These are phyloP conservation scores for Pyrgilauda ruficollis DNA, from an alignment of 2,113 vertebrate genomes.

Conservation along the genomic window DNA sequence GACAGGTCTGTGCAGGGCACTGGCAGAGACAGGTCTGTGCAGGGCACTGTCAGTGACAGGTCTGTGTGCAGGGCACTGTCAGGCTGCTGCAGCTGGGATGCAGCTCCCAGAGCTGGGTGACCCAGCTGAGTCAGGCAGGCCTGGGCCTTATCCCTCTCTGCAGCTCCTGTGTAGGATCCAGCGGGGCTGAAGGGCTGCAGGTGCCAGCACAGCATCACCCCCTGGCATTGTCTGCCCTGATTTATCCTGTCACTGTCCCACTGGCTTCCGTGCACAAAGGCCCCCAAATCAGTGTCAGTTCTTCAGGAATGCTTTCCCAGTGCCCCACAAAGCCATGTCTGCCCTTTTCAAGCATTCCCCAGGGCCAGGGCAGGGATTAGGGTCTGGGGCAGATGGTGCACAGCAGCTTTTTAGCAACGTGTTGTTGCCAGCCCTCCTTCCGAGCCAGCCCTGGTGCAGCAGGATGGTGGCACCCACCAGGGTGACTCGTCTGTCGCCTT, in stretches of 20 bases:
- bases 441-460: rapidly evolving
- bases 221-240: rapidly evolving
- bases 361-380: background rate
- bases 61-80: background rate
- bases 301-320: background rate
- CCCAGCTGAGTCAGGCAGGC: background rate
- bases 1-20: no score
- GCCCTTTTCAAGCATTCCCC: background rate
- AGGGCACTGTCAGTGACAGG: no score
- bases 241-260: rapidly evolving
- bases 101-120: background rate
- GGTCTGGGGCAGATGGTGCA: background rate
- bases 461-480: rapidly evolving
- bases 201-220: background rate
- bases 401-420: rapidly evolving
- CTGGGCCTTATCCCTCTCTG: rapidly evolving
- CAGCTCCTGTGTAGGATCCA: background rate
- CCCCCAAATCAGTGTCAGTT: background rate
- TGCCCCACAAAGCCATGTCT: background rate
- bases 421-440: background rate
- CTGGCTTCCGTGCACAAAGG: background rate
- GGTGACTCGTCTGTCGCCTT: background rate
- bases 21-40: no score
- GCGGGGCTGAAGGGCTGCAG: background rate
- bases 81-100: background rate